These are phyloP conservation scores for Rhopilema esculentum DNA, from an alignment of 30 jellyfish, hydroid and myxozoan genomes.

Conservation along the genomic window DNA sequence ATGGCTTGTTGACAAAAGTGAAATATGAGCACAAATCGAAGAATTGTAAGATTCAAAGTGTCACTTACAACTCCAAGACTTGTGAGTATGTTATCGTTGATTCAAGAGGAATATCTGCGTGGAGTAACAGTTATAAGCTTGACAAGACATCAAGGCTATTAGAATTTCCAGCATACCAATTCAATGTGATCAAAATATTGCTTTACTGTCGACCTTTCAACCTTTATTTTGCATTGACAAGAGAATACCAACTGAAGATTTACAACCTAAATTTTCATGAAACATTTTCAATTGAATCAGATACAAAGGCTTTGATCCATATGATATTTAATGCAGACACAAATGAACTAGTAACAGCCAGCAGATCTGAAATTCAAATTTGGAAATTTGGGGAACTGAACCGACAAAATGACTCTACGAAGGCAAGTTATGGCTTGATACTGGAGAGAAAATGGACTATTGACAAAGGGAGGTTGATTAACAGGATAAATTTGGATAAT, in stretches of 20 bases:
- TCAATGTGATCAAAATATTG: constrained; percentile 64
- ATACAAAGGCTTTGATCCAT: constrained; percentile 57
- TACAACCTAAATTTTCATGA: constrained; percentile 81
- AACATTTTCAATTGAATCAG: constrained; percentile 76
- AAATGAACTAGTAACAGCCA: constrained; percentile 73
- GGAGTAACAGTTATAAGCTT: constrained; percentile 59
- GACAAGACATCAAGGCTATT: constrained; percentile 60
- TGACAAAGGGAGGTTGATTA: constrained; percentile 42
- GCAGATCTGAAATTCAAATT: constrained; percentile 62
- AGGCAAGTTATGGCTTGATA: constrained; percentile 49
- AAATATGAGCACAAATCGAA: constrained; percentile 65
- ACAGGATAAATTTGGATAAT: constrained; percentile 63
- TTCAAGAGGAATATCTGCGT: constrained; percentile 82
- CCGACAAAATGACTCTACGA: constrained; percentile 20
- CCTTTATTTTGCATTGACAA: constrained; percentile 82
- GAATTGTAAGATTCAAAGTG: constrained; percentile 75
- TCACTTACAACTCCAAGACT: constrained; percentile 78
- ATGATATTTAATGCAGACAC: constrained; percentile 52
- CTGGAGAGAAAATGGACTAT: constrained; percentile 45
- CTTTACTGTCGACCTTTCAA: constrained; percentile 67
- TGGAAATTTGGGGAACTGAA: constrained; percentile 70
- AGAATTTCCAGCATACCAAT: constrained; percentile 73
- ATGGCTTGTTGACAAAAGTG: constrained; percentile 68
- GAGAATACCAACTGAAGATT: constrained; percentile 65
- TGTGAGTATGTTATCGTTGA: constrained; percentile 78